Base-by-base conservation (phyloP, 2,797 vertebrate genomes). In the Hipposideros larvatus region DNA sequence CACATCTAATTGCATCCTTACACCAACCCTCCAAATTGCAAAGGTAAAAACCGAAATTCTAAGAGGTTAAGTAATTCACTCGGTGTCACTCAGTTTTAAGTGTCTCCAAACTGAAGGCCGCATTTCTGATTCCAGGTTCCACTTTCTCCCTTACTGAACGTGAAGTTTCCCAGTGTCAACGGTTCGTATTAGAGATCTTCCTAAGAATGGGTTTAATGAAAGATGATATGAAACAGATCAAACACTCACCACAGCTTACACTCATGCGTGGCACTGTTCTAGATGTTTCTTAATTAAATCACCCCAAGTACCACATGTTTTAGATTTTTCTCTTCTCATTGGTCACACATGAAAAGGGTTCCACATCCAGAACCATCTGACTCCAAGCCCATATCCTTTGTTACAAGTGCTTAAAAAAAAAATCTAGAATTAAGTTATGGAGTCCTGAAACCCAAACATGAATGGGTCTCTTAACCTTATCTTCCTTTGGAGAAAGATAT, bases 231-330 rank as follows among this genome's bases (percentile, higher is more conserved):
- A 86, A 85, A 48, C 2, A 59, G 11, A 87, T 43, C 5, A 46
- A 16, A 57, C 55, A 41, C 37, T 21, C 31, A 16, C 3, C 2
- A 28, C 21, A 24, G 15, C 31, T 73, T 13, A n/a, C 11, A 55
- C 31, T 41, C 31, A 7, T 7, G 9, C 0, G 0, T 0, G 26
- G 28, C 21, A 4, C 22, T 37, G 0, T 9, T 15, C 0, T 0
- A 86, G 22, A 18, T 7, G 31, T 43, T 48, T 5, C 83, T 83
- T 78, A 3, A 26, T 31, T 57, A 37, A 85, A 74, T 55, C 11
- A 82, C 77, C 21, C 41, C 71, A 22, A 48, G 19, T 18, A 28
- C 11, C n/a, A 31, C 71, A 0, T 4, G 24, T 4, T 74, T 77
- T 34, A 48, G 11, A 24, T 19, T 85, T 31, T 31, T 11, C 21